These are phyloP conservation scores for Cryptotis parvus DNA, from an alignment of 2,113 vertebrate species.

Conservation along the genomic window DNA sequence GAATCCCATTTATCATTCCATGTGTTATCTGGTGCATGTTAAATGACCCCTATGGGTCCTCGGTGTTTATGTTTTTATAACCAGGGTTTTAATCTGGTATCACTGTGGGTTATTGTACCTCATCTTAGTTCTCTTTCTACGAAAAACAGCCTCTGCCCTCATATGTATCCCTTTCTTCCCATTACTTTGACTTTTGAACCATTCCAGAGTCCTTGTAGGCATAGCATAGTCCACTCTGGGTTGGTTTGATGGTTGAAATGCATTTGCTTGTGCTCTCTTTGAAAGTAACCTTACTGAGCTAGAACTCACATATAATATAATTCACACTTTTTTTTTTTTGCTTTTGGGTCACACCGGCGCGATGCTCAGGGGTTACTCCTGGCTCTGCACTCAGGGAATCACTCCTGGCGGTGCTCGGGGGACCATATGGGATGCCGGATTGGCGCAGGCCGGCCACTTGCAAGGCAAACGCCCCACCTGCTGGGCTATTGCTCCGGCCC, in stretches of 20 bases:
- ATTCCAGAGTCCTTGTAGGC: neutral
- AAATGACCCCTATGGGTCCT: neutral
- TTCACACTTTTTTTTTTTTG: too few relatives aligned
- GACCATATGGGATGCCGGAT: too few relatives aligned
- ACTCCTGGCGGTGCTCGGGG: too few relatives aligned
- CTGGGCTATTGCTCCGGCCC: too few relatives aligned
- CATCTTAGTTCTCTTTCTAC: neutral
- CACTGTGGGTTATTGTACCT: neutral
- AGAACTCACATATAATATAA: neutral
- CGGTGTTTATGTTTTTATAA: neutral
- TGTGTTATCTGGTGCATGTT: neutral
- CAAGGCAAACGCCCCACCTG: too few relatives aligned
- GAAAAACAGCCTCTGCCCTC: too few relatives aligned
- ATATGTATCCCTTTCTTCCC: too few relatives aligned
- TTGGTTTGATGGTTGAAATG: neutral
- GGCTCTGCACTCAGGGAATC: too few relatives aligned
- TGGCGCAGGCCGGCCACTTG: too few relatives aligned
- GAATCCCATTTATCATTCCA: neutral
- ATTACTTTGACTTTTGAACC: neutral
- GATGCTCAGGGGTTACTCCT: too few relatives aligned
- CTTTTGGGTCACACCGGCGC: too few relatives aligned
- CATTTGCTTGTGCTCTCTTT: neutral
- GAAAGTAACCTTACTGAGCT: neutral
- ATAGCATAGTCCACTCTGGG: neutral
- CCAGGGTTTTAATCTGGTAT: neutral